Conservation (phyloP, 2,888 invertebrate genomes). For the Dryobota labecula region DNA sequence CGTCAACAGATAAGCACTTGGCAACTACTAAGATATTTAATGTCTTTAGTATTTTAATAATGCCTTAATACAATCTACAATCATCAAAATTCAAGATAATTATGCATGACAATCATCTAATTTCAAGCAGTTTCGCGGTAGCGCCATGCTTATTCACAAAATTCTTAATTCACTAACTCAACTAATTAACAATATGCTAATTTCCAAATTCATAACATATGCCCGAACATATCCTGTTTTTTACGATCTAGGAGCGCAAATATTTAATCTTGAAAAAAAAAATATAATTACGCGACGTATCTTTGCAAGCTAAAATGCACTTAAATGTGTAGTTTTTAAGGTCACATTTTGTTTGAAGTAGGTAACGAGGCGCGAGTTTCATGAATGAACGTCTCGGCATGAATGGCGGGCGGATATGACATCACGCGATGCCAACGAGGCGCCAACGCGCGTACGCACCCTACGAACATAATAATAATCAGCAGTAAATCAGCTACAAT, state of each 20-base stretch:
- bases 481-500: slow-evolving; percentile 60
- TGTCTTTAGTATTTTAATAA: slow-evolving; percentile 3
- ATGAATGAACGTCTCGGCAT: slow-evolving; percentile 83
- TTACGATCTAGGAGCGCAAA: slow-evolving; percentile 61
- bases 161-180: slow-evolving; percentile 41
- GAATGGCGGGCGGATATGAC: slow-evolving; percentile 85
- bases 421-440: slow-evolving; percentile 73
- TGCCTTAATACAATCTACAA: slow-evolving; percentile 2
- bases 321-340: neutral
- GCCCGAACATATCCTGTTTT: slow-evolving; percentile 61
- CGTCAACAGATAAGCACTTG: slow-evolving; percentile 28
- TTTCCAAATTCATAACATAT: slow-evolving; percentile 63
- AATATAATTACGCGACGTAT: slow-evolving; percentile 23
- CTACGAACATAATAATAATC: slow-evolving; percentile 59
- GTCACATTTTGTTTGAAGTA: slow-evolving; percentile 41
- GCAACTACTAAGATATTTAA: slow-evolving; percentile 24
- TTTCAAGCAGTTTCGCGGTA: slow-evolving; percentile 32
- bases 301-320: slow-evolving; percentile 27
- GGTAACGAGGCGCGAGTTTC: slow-evolving; percentile 65
- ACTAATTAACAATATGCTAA: slow-evolving; percentile 61
- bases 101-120: slow-evolving; percentile 28
- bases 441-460: slow-evolving; percentile 80
- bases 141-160: slow-evolving; percentile 33
- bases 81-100: slow-evolving; percentile 41
- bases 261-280: slow-evolving; percentile 42